These are phyloP conservation scores for Tetrao urogallus DNA, from an alignment of 2,113 vertebrate genomes.

Conservation along the genomic window DNA sequence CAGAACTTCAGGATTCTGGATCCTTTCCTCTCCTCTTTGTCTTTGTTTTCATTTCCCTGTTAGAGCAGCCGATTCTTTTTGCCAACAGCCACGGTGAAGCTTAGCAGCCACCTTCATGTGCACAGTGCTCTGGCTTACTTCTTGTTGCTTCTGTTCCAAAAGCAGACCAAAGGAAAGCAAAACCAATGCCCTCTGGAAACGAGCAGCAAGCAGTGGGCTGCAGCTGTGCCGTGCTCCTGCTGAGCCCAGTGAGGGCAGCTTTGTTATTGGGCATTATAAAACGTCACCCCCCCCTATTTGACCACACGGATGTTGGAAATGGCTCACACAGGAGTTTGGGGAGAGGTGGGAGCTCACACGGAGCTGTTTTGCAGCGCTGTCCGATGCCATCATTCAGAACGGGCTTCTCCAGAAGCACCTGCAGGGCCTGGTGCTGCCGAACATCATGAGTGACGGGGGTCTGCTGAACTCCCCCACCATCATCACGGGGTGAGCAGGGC, in stretches of 20 bases:
- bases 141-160: background rate
- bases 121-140: background rate
- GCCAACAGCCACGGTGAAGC: background rate
- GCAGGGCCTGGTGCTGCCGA: slow-evolving; percentile 13
- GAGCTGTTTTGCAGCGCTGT: slow-evolving; percentile 42
- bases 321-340: background rate
- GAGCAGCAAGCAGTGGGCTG: background rate
- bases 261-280: accelerated
- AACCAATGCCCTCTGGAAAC: background rate
- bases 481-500: slow-evolving; percentile 47
- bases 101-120: background rate
- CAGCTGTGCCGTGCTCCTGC: background rate
- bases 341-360: background rate
- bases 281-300: accelerated
- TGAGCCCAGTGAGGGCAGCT: background rate
- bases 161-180: background rate
- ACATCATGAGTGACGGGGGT: slow-evolving; percentile 38
- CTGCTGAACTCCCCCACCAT: slow-evolving; percentile 24
- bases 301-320: accelerated
- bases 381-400: background rate
- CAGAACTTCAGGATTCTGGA: background rate
- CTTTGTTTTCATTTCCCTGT: background rate
- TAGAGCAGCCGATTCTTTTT: background rate
- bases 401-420: slow-evolving; percentile 40
- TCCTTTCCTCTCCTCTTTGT: background rate